Evolutionary conservation across 2,797 vertebrate species (phyloP), one percentile per base, ranked within the genome.

Genomic region (Manis javanica): DNA sequence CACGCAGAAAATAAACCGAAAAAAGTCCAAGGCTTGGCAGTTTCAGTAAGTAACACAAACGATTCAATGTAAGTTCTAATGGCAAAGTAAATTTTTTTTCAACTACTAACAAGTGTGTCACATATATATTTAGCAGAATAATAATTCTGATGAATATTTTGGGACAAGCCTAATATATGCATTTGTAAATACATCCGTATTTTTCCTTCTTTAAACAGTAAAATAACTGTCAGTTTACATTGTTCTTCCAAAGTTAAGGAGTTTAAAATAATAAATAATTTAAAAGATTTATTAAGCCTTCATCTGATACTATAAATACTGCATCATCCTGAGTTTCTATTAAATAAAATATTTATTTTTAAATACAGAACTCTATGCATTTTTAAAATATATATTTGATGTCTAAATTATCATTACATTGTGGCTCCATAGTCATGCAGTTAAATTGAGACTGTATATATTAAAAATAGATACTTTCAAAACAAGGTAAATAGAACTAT

Each of bases 291-390:
- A 69, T 96, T 90, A 93, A 91, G 78, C 23, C 11, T 94, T 92
- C 51, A 74, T 84, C 64, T 91, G 7, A 24, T 51, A 71, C 21
- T 63, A 87, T 81, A 93, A 89, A 93, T 85, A 87, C 75, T 82
- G 21, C 53, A 72, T 13, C 29, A 96, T 83, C 78, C 46, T 74
- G 49, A 71, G 51, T 97, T 78, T 72, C 31, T 94, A 61, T 81
- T 95, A 92, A 96, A 95, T 96, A 96, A 90, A 97, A 90, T 91
- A 93, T 94, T 92, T 55, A 82, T 71, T 82, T 91, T 89, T 69
- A 94, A 96, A 84, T 90, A 71, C 34, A 84, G n/a, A 87, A 87
- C 63, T 86, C 31, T 89, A 79, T 90, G 64, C 39, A 95, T 97
- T 97, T 94, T 91, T 84, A 90, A 95, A 95, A 87, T 66, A 91